Percentiles rank a stretch among this genome's conserved stretches.
Conservation (phyloP, 64 coral and sea anemone species). For the Cladopsammia gracilis region DNA sequence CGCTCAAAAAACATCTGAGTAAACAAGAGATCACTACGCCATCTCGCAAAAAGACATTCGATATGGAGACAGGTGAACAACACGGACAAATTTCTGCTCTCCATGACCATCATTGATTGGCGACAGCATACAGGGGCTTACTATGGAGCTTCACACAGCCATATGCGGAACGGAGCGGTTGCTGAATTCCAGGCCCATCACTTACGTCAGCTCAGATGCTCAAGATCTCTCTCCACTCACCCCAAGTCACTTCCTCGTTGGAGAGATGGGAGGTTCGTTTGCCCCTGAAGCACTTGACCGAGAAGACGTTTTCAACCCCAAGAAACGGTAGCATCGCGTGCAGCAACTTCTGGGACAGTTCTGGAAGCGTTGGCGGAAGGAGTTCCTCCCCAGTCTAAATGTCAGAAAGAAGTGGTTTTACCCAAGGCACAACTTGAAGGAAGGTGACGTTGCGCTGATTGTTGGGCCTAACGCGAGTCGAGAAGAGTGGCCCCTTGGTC, state of each 20-base stretch:
- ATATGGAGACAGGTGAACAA: no score
- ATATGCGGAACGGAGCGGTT: no score
- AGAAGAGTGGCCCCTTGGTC: slow-evolving; percentile 40
- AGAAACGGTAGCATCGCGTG: slow-evolving; percentile 54
- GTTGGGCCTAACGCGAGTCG: slow-evolving; percentile 23
- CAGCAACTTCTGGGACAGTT: slow-evolving; percentile 44
- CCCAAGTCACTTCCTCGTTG: slow-evolving; percentile 24
- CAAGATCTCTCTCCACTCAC: slow-evolving; percentile 33
- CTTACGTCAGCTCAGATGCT: slow-evolving; percentile 23
- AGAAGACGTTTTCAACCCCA: slow-evolving; percentile 9
- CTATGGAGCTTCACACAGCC: no score
- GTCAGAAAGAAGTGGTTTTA: slow-evolving; percentile 32
- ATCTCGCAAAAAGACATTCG: no score
- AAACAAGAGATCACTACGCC: no score
- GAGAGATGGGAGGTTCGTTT: slow-evolving; percentile 35
- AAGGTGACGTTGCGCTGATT: slow-evolving; percentile 24
- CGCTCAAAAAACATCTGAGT: no score
- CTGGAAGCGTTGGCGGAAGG: slow-evolving; percentile 53
- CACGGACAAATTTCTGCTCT: no score
- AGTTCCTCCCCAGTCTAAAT: slow-evolving; percentile 50
- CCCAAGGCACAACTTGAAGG: neutral
- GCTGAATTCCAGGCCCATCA: neutral
- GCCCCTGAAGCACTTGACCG: slow-evolving; percentile 11
- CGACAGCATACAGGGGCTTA: no score
- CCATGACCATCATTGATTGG: no score